Conservation (phyloP, 2,797 vertebrate species). For the Propithecus deckenii region DNA sequence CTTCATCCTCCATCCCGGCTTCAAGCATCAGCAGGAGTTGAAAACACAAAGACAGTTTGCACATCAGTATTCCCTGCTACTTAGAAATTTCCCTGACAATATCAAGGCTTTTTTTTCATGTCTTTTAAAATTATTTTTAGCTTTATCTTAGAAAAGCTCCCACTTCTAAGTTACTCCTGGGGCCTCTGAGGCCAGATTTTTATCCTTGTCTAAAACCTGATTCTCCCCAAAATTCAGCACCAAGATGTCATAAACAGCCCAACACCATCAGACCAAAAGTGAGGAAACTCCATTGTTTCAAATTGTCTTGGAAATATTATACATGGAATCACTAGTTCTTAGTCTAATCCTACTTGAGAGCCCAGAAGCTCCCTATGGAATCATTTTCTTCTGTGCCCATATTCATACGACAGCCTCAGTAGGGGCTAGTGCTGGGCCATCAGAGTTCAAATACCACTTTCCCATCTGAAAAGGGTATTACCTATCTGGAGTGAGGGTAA, state of each 20-base stretch:
- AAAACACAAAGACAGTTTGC: not conserved
- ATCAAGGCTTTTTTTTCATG: not conserved
- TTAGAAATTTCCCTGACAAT: not conserved
- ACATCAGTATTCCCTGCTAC: not conserved
- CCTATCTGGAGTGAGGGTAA: not conserved
- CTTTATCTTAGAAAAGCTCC: constrained; percentile 28
- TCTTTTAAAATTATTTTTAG: constrained; percentile 48
- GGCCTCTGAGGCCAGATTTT: constrained; percentile 32
- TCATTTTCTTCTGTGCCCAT: not conserved
- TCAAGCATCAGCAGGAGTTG: constrained; percentile 3
- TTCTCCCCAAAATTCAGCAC: not conserved
- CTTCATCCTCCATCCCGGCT: not conserved
- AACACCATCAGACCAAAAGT: not conserved
- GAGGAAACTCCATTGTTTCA: not conserved
- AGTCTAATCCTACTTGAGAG: not conserved
- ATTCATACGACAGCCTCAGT: not conserved
- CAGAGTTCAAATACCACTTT: not conserved
- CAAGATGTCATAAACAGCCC: not conserved
- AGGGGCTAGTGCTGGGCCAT: not conserved
- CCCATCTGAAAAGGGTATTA: not conserved
- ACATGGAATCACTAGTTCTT: not conserved
- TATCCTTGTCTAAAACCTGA: not conserved
- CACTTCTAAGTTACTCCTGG: not conserved
- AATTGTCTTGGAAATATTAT: not conserved
- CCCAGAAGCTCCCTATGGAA: not conserved